These are phyloP conservation scores for Alviniconcha strummeri DNA, from an alignment of 2,888 invertebrate genomes.

Conservation along the genomic window DNA sequence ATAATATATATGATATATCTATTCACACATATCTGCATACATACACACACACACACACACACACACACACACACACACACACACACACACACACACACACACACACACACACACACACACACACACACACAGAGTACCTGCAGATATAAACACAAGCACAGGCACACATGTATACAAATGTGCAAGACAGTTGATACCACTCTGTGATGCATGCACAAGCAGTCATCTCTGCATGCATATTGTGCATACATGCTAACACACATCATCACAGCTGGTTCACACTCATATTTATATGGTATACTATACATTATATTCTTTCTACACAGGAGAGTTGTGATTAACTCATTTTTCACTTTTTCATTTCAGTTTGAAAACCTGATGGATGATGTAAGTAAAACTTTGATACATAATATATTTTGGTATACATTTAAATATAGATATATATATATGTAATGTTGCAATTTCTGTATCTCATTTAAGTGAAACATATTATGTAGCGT, in stretches of 20 bases:
- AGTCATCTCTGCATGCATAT: too few species aligned
- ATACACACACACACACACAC: background rate
- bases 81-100: conserved; percentile 1
- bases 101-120: background rate
- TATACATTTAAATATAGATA: too few species aligned
- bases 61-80: background rate
- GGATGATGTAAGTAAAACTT: conserved; percentile 67
- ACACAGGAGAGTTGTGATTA: too few species aligned
- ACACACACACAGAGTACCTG: background rate
- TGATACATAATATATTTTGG: too few species aligned
- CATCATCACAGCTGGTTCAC: too few species aligned
- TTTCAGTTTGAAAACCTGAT: conserved; percentile 72
- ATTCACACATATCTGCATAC: background rate
- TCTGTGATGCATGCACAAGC: too few species aligned
- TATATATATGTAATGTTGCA: too few species aligned
- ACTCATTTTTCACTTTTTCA: conserved; percentile 21
- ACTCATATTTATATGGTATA: too few species aligned
- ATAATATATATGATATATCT: background rate
- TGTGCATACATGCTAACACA: too few species aligned
- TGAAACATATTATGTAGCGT: too few species aligned
- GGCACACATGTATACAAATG: background rate
- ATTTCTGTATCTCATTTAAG: too few species aligned
- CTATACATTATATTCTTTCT: too few species aligned
- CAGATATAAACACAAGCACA: background rate
- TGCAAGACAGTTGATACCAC: background rate